Conservation (phyloP, 2,113 vertebrate species). For the Datnioides undecimradiatus region DNA sequence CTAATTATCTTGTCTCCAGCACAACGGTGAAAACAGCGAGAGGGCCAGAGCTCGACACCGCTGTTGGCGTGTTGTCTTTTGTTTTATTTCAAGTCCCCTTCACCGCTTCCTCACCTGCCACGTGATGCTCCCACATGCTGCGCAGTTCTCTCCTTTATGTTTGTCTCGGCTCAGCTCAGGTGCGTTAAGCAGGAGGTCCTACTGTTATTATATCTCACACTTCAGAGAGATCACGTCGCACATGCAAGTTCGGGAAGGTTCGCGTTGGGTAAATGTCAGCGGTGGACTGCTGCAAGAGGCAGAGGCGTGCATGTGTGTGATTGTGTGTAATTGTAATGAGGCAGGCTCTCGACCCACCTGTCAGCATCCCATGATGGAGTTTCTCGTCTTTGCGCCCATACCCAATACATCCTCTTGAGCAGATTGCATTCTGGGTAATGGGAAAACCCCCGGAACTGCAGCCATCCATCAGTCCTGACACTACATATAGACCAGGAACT, state of each 20-base stretch:
- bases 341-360: conserved; percentile 23
- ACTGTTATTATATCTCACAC: neutral
- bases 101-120: conserved; percentile 31
- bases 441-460: conserved; percentile 57
- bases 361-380: conserved; percentile 27
- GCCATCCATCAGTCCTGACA: conserved; percentile 68
- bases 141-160: conserved; percentile 11
- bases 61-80: conserved; percentile 11
- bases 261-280: neutral
- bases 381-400: conserved; percentile 38
- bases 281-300: neutral
- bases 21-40: conserved; percentile 6
- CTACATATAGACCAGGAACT: conserved; percentile 9
- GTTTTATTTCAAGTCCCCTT: conserved; percentile 36
- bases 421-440: conserved; percentile 73
- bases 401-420: conserved; percentile 40
- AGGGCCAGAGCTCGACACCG: conserved; percentile 24
- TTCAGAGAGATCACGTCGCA: neutral
- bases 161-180: neutral
- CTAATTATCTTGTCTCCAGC: conserved; percentile 14
- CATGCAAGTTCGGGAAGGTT: neutral
- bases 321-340: conserved; percentile 33
- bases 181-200: neutral
- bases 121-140: conserved; percentile 22
- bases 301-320: neutral